A percentile compares a stretch with the other conserved stretches of the same genome.
phyloP scores from a whole-genome alignment of 1,140 invertebrate genomes.

The Acarapis woodi region DNA sequence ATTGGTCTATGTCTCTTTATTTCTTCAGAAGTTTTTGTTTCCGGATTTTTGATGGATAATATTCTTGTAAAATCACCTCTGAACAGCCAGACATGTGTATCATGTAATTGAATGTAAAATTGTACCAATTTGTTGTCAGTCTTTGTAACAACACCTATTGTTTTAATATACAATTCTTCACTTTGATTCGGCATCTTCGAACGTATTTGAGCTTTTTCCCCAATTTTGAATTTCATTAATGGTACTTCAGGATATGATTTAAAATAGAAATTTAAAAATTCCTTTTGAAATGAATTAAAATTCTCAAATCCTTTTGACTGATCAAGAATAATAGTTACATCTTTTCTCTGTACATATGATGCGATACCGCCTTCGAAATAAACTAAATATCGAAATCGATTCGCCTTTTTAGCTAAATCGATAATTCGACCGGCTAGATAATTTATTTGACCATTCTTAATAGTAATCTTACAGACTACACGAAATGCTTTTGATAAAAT shows the following conservation, averaged over 20 bases:
- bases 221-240: neutral
- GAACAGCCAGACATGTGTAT: neutral
- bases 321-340: neutral
- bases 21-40: neutral
- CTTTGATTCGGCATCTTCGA: too few relatives aligned
- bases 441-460: too few relatives aligned
- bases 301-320: neutral
- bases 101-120: neutral
- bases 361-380: neutral
- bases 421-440: too few relatives aligned
- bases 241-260: neutral
- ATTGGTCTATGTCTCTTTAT: too few relatives aligned
- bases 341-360: neutral
- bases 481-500: too few relatives aligned
- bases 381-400: neutral
- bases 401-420: neutral
- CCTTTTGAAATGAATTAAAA: neutral
- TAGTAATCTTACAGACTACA: too few relatives aligned
- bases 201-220: neutral
- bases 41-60: neutral
- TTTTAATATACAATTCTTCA: neutral
- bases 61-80: neutral
- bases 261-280: neutral
- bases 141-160: neutral
- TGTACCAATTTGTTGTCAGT: neutral